Base-by-base conservation (phyloP, 2,888 invertebrate genomes). In the Eledona agricola region DNA sequence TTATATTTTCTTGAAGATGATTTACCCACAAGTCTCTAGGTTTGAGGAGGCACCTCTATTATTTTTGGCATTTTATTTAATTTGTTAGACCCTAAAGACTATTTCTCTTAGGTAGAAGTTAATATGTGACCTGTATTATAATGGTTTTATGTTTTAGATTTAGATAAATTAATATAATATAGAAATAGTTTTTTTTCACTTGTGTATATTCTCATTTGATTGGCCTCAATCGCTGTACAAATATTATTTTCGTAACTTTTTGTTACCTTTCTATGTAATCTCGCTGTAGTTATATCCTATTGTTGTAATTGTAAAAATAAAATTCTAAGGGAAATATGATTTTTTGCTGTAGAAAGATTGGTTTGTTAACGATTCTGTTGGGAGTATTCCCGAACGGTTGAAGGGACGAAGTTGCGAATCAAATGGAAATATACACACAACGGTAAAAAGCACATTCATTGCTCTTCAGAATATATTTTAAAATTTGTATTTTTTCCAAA, bases 131-230 rank as follows among this genome's bases (percentile, higher is more conserved):
- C 72, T 75, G 73, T 75, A 75, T 74, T 74, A 75, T 74, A 74
- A 72, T 72, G 76, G 75, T 76, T 77, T 77, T 75, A 75, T 75
- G 74, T 76, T 75, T 72, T 75, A 75, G 73, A 67, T 66, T 69
- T 74, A 74, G 73, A 72, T 66, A 70, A 70, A 72, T 72, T 72
- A 72, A 75, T 74, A 71, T 70, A 70, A 69, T 67, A 67, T 74
- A 73, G 72, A 69, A 64, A 66, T 71, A 70, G 68, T 65, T 62
- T 72, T 70, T 65, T 63, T 64, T 57, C 50, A 50, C 25, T 35
- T 15, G 68, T 70, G 71, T 71, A 70, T 69, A 70, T 71, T 71
- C 69, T 70, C 67, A 67, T 70, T 68, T 69, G 66, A 50, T 29
- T 7, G 13, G 17, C 29, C 22, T 31, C 13, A 31, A 9, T 25